Percentiles rank a stretch among this genome's conserved stretches.
These are phyloP conservation scores for Parauchenoglanis ngamensis DNA, from an alignment of 2,797 vertebrate genomes.

Conservation along the genomic window DNA sequence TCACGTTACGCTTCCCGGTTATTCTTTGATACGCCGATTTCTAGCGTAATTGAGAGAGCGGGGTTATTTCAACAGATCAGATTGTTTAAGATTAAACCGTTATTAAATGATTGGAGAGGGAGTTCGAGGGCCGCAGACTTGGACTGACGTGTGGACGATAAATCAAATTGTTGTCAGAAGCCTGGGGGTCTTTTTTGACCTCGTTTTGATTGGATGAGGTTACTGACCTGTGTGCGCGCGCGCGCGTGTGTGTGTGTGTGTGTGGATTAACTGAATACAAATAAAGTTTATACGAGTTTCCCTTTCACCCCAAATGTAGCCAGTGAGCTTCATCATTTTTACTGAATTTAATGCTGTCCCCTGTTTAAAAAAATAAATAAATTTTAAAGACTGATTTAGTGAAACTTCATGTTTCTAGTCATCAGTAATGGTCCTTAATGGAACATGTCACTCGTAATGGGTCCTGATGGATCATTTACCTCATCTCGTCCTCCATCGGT, in stretches of 20 bases:
- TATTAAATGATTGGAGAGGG: constrained; percentile 25
- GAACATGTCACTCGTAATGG: background rate
- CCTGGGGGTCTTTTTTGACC: constrained; percentile 7
- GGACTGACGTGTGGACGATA: background rate
- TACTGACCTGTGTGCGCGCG: background rate
- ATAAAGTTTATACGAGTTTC: background rate
- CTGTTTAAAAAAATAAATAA: background rate
- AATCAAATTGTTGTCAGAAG: constrained; percentile 13
- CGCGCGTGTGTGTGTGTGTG: background rate
- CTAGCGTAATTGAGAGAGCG: constrained; percentile 20
- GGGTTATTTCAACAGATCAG: constrained; percentile 19
- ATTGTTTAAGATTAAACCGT: constrained; percentile 28
- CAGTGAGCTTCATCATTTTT: background rate
- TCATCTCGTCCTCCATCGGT: background rate
- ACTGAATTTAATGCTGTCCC: background rate
- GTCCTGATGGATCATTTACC: background rate
- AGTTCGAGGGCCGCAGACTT: background rate
- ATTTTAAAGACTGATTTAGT: background rate
- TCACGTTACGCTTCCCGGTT: background rate
- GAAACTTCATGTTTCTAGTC: no score
- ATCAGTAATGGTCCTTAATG: background rate
- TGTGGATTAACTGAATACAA: constrained; percentile 3
- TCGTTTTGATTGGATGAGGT: background rate
- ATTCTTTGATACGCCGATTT: constrained; percentile 29
- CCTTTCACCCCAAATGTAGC: background rate